phyloP scores from a whole-genome alignment of 2,888 invertebrate species.

The Eristalis tenax region DNA sequence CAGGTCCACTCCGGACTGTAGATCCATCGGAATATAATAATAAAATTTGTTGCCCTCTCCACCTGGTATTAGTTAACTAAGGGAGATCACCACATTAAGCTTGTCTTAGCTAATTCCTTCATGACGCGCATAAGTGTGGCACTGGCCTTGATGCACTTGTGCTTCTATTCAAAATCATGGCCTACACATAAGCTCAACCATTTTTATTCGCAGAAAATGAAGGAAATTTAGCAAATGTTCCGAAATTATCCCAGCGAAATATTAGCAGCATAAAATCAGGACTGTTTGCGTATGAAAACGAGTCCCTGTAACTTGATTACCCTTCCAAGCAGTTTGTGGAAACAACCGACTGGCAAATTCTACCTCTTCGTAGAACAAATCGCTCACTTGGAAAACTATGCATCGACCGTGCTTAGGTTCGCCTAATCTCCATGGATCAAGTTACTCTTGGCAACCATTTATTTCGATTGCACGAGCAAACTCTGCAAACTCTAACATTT shows the following conservation, averaged over 20 bases:
- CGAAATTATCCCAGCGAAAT: not conserved
- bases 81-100: too few species aligned
- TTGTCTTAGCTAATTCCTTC: too few species aligned
- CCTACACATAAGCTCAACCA: too few species aligned
- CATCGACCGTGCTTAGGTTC: slow-evolving; percentile 18
- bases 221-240: too few species aligned
- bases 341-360: not conserved
- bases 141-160: too few species aligned
- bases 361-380: slow-evolving; percentile 17
- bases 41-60: too few species aligned
- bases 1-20: too few species aligned
- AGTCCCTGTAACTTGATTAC: not conserved
- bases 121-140: too few species aligned
- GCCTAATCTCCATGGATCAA: slow-evolving; percentile 40
- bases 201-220: too few species aligned
- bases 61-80: too few species aligned
- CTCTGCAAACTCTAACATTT: slow-evolving; percentile 30
- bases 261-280: not conserved
- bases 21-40: too few species aligned
- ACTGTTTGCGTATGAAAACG: not conserved
- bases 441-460: slow-evolving; percentile 33
- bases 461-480: slow-evolving; percentile 49
- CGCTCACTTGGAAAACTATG: slow-evolving; percentile 57
- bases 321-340: not conserved
- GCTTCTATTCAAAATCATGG: too few species aligned